Evolutionary conservation across 2,888 invertebrate genomes (phyloP).

Genomic region (Anoncus sp.): DNA sequence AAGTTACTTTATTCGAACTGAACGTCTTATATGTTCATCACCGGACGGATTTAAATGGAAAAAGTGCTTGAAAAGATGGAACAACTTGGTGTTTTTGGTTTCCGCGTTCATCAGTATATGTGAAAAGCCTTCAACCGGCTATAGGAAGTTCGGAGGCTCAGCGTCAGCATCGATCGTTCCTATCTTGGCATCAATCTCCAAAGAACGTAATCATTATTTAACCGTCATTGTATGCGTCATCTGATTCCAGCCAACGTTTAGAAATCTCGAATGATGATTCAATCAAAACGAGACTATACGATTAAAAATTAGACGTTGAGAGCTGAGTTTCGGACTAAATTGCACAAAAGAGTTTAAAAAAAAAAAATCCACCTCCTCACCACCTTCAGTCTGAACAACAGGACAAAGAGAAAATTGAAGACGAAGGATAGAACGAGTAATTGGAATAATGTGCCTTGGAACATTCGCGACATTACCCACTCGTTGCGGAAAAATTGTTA

Average conservation of each 20-base stretch:
- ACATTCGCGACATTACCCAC: slow-evolving; percentile 40
- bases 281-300: background rate
- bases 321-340: background rate
- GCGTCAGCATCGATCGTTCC: background rate
- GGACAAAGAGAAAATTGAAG: slow-evolving; percentile 22
- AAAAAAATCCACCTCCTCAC: too few species aligned
- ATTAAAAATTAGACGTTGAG: background rate
- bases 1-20: background rate
- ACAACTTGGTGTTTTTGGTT: background rate
- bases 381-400: background rate
- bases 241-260: background rate
- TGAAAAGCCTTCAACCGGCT: background rate
- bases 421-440: slow-evolving; percentile 31
- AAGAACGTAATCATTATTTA: background rate
- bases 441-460: slow-evolving; percentile 25
- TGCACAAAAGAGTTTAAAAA: background rate
- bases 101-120: slow-evolving; percentile 1
- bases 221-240: background rate
- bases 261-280: background rate
- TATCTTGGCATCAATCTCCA: background rate
- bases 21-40: background rate
- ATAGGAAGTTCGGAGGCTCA: background rate
- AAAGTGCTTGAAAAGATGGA: background rate
- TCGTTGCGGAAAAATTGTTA: slow-evolving; percentile 32
- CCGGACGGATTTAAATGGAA: background rate